phyloP scores from a whole-genome alignment of 2,888 invertebrate genomes.

The Dione juno region DNA sequence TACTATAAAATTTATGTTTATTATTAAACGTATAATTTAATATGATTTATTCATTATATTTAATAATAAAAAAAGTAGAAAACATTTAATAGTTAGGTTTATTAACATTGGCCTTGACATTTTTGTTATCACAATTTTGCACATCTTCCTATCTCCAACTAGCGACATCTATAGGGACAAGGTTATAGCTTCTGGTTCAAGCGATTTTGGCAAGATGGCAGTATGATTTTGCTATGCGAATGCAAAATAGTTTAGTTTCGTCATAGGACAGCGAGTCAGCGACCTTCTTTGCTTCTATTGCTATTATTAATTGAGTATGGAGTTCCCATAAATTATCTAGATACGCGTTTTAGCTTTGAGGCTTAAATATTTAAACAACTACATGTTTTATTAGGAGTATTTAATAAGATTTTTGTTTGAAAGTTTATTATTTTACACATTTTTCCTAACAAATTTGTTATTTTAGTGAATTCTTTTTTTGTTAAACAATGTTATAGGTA shows the following conservation, averaged over 20 bases:
- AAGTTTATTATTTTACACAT: neutral
- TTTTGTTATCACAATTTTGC: conserved; percentile 70
- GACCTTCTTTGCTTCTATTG: conserved; percentile 49
- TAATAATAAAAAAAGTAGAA: neutral
- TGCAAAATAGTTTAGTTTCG: conserved; percentile 48
- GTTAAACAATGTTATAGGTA: too few relatives aligned
- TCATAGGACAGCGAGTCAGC: conserved; percentile 64
- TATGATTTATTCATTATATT: neutral
- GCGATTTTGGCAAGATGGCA: conserved; percentile 60
- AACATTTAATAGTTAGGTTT: conserved; percentile 40
- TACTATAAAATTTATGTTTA: conserved; percentile 10
- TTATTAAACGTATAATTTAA: neutral
- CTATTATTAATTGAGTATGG: conserved; percentile 30
- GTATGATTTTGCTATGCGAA: conserved; percentile 51
- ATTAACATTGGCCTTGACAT: conserved; percentile 79
- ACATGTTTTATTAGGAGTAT: neutral
- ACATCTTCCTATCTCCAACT: conserved; percentile 57
- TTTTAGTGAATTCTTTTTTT: neutral
- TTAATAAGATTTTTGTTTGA: neutral
- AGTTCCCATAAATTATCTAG: conserved; percentile 7
- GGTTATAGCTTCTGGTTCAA: conserved; percentile 24
- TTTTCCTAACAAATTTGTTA: neutral
- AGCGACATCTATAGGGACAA: conserved; percentile 56
- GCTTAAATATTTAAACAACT: neutral
- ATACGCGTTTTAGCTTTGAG: neutral